phyloP scores from a whole-genome alignment of 1,140 invertebrate species.

The Calosoma granatense region DNA sequence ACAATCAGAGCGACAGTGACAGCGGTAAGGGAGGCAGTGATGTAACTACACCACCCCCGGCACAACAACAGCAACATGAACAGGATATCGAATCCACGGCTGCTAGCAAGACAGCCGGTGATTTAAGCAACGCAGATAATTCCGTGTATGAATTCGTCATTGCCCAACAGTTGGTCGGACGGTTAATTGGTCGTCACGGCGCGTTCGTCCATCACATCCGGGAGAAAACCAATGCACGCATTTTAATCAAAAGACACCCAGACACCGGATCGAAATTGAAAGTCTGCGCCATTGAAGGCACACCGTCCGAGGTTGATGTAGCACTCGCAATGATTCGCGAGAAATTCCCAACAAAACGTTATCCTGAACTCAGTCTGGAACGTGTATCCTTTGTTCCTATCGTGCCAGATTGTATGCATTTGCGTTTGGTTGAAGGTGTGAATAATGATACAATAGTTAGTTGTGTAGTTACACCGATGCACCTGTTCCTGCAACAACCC shows the following conservation, averaged over 20 bases:
- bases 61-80: slow-evolving; percentile 15
- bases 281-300: slow-evolving; percentile 74
- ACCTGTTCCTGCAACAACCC: slow-evolving; percentile 88
- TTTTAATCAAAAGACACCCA: slow-evolving; percentile 68
- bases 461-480: slow-evolving; percentile 69
- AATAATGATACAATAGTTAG: slow-evolving; percentile 86
- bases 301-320: slow-evolving; percentile 59
- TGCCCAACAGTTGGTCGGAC: slow-evolving; percentile 68
- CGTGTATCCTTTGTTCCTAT: slow-evolving; percentile 55
- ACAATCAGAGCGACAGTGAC: slow-evolving; percentile 59
- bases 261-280: slow-evolving; percentile 56
- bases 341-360: slow-evolving; percentile 69
- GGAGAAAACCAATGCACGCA: slow-evolving; percentile 60
- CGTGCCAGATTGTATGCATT: slow-evolving; percentile 44
- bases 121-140: slow-evolving; percentile 14
- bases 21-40: slow-evolving; percentile 66
- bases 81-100: slow-evolving; percentile 4
- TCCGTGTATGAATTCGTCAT: slow-evolving; percentile 67
- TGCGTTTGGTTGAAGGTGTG: slow-evolving; percentile 80
- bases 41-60: slow-evolving; percentile 46
- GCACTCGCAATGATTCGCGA: slow-evolving; percentile 74
- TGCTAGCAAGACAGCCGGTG: not conserved
- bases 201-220: slow-evolving; percentile 74
- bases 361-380: slow-evolving; percentile 68
- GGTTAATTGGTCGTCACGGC: slow-evolving; percentile 78